These are phyloP conservation scores for Leptura quadrifasciata DNA, from an alignment of 2,888 invertebrate genomes.

Conservation along the genomic window DNA sequence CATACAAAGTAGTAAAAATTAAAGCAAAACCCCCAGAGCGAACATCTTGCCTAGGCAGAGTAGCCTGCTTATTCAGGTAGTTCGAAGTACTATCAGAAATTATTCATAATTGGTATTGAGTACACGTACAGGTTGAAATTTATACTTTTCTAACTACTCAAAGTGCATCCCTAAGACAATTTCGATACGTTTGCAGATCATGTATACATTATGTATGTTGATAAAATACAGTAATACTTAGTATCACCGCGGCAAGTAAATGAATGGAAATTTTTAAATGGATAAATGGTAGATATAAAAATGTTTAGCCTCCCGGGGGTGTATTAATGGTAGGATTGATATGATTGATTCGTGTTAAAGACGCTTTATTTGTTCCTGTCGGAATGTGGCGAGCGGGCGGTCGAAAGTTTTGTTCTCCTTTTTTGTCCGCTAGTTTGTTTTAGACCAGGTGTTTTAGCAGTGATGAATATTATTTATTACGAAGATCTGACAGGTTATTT, in stretches of 20 bases:
- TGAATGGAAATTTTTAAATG: constrained; percentile 47
- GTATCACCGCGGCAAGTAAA: neutral
- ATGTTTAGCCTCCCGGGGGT: constrained; percentile 51
- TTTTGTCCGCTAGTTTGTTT: constrained; percentile 62
- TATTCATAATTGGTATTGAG: too few species aligned
- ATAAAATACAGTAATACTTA: neutral
- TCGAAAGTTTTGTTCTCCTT: constrained; percentile 43
- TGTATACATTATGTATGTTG: neutral
- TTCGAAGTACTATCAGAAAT: too few species aligned
- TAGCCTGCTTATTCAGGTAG: too few species aligned
- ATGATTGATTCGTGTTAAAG: constrained; percentile 60
- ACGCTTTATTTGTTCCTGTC: constrained; percentile 51
- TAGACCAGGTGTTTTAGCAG: constrained; percentile 67
- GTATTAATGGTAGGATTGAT: constrained; percentile 59
- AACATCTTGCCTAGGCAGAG: too few species aligned
- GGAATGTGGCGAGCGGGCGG: constrained; percentile 45
- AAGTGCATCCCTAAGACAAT: neutral
- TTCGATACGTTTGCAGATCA: neutral
- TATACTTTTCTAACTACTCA: neutral
- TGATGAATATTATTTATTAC: constrained; percentile 68
- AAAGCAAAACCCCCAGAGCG: too few species aligned
- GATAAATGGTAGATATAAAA: constrained; percentile 52
- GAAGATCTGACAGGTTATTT: constrained; percentile 70
- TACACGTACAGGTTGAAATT: too few species aligned
- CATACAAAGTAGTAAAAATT: too few species aligned